Base-by-base conservation (phyloP, 1,140 invertebrate species). In the Hermetia illucens region DNA sequence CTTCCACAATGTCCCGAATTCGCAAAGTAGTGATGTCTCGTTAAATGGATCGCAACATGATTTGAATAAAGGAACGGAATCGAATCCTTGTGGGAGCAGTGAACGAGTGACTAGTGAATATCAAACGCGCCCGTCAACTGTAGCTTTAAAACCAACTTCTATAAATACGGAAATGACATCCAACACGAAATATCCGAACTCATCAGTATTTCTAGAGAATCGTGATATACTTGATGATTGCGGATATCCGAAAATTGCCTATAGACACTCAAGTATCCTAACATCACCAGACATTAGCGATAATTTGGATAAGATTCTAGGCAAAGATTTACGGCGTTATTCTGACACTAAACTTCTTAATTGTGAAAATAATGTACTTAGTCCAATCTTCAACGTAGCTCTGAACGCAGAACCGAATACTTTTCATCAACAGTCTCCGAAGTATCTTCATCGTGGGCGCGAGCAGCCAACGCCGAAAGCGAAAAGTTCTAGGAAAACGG, bases 321-420 rank as follows among this genome's bases (percentile, higher is more conserved):
- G 35, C 21, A 41, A 49, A 43, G 52, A 59, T 27, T 37, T 57
- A 13, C 50, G 61, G 30, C 58, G 66, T 33, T 64, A 59, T 47
- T 69, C 68, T 17, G 68, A 70, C 45, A 63, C 66, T 37, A 61
- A 63, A 47, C 45, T 63, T 27, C 30, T 58, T n/a, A 40, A 33
- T 20, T 36, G 39, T 21, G 21, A 32, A 17, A 24, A 4, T 18
- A 13, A 25, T 29, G 16, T 21, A 12, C 13, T 22, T 9, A 32
- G 20, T 16, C 34, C 34, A 18, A 36, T 36, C 10, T 36, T 41
- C 21, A 34, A 34, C 34, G 38, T 40, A 16, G 19, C 32, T 33
- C 8, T 3, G 18, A n/a, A n/a, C n/a, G n/a, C n/a, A n/a, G n/a
- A n/a, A n/a, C n/a, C n/a, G n/a, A n/a, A n/a, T n/a, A n/a, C n/a